Evolutionary conservation across 2,797 vertebrate genomes (phyloP), one percentile per base, ranked within the genome.

Genomic region (Phyllotis vaccarum): DNA sequence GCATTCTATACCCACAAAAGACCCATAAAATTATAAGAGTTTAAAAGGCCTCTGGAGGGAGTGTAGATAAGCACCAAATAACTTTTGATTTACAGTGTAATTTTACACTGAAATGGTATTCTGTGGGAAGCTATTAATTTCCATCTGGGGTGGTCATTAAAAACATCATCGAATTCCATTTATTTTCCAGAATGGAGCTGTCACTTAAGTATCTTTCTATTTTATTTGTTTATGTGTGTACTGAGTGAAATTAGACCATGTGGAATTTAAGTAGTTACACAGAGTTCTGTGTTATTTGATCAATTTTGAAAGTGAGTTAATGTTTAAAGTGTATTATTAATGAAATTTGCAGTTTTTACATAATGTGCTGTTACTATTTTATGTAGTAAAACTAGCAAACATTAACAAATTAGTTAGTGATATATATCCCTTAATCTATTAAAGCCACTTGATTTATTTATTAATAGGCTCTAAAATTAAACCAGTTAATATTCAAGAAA

Each of bases 61-160:
- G 37, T 86, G 94, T 94, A 80, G 52, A 94, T 68, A 93, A 90
- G 54, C 11, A 40, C 74, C n/a, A 91, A 90, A 91, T 91, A 93
- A 90, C 85, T 91, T 68, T 86, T 96, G 27, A 76, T 52, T 94
- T 94, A 56, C 43, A 76, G 14, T 34, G 43, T 82, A 92, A 95
- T 96, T 95, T 96, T 95, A 79, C 16, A 52, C 27, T 72, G 16
- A 68, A 86, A 87, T 86, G 49, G 27, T 70, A 86, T 89, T 96
- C 86, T 89, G 2, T 86, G 68, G 16, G 14, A 97, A 96, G 46
- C 70, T 93, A 78, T 93, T 94, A 94, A 97, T 97, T 95, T 91
- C 64, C 89, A 85, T 92, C 90, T 92, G 52, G 46, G 43, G 78
- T 49, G 24, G 34, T 89, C 70, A 92, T 81, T 96, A 89, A 90